Base-by-base conservation (phyloP, 64 coral and sea anemone genomes). In the Anthopleura sola region DNA sequence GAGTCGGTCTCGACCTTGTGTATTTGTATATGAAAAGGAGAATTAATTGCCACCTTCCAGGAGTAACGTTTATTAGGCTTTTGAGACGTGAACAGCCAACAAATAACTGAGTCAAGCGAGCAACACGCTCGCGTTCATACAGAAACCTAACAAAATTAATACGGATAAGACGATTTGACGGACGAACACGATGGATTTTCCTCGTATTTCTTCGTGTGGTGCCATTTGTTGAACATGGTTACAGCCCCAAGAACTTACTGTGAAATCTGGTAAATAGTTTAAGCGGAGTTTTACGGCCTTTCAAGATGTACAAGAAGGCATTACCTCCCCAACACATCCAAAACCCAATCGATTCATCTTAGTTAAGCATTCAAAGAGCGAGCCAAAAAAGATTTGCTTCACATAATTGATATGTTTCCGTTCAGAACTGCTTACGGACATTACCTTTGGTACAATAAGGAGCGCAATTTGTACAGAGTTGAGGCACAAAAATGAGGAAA, bases 131-230 rank as follows among this genome's bases (percentile, higher is more conserved):
- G 29, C 26, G 29, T 12, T 71, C 66, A 34, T 32, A 31, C 29
- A 71, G 66, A 34, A 34, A 71, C 66, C 66, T 71, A 71, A 29
- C 28, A 36, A 32, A 71, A 71, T 34, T 71, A 71, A 71, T 71
- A 71, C 29, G 66, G 66, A 71, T 71, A 71, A 71, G 66, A 71
- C 66, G 66, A 71, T 71, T 71, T 71, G 66, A 71, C 29, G 66
- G 66, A 71, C 66, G 66, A 32, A 71, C 66, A 71, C 11, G 28
- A 69, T 34, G 0, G 28, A 71, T 71, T 71, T 71, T 71, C 29
- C 29, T 32, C 31, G 26, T 16, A 71, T 32, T 32, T 71, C 31
- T 34, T 71, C 66, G 66, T 71, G 66, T 71, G 66, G 66, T 33
- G 66, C 29, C 66, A 71, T 32, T 66, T 34, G 66, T 71, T 71